Conservation (phyloP, 2,113 vertebrate genomes). For the Elgaria multicarinata region DNA sequence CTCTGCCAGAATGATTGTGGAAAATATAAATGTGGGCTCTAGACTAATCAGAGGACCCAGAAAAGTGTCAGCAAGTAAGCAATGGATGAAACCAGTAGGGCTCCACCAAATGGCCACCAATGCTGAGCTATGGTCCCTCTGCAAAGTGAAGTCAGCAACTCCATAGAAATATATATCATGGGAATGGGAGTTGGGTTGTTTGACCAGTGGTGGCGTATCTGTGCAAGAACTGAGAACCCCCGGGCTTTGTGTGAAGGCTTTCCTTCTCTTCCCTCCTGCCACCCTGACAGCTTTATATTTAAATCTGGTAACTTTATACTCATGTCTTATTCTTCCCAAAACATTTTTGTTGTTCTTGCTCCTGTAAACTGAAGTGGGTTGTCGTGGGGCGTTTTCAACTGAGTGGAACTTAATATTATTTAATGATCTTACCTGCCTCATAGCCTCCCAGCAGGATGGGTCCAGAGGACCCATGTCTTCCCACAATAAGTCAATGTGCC, state of each 20-base stretch:
- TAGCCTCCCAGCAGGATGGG: not conserved
- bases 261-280: not conserved
- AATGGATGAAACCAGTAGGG: not conserved
- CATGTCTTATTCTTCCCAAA: not conserved
- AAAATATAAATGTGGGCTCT: too few relatives aligned
- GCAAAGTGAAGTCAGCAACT: not conserved
- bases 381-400: not conserved
- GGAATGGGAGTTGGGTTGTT: not conserved
- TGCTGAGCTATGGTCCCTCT: not conserved
- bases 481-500: too few relatives aligned
- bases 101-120: not conserved
- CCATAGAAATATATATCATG: not conserved
- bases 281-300: not conserved
- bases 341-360: not conserved
- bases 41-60: not conserved
- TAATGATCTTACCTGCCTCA: not conserved
- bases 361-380: not conserved
- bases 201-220: not conserved
- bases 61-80: not conserved
- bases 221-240: not conserved
- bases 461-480: not conserved
- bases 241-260: not conserved
- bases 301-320: not conserved
- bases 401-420: too few relatives aligned
- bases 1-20: too few relatives aligned